A percentile compares a stretch with the other conserved stretches of the same genome.
Conservation (phyloP, 2,113 vertebrate genomes). For the Dasypus novemcinctus region DNA sequence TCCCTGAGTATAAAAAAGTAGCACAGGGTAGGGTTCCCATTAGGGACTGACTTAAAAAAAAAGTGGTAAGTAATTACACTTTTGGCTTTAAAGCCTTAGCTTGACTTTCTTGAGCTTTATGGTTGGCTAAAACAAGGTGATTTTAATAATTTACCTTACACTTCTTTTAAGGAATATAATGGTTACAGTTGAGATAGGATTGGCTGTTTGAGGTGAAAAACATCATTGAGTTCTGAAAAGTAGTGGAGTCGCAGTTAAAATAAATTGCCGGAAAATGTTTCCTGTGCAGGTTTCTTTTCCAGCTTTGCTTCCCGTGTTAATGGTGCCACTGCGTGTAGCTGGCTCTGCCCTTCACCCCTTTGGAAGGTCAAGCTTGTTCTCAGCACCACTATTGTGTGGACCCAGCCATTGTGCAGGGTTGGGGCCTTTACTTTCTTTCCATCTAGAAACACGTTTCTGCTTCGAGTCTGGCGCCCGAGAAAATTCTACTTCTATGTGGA, state of each 20-base stretch:
- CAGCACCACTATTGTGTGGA: not conserved
- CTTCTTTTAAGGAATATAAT: not conserved
- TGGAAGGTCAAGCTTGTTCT: not conserved
- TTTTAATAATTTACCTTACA: not conserved
- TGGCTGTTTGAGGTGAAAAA: not conserved
- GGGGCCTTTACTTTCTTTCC: not conserved
- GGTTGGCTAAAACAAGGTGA: not conserved
- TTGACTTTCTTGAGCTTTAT: not conserved
- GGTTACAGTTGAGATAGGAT: not conserved
- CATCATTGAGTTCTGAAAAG: not conserved
- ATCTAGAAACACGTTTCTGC: not conserved
- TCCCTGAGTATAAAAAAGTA: not conserved
- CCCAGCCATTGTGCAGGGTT: not conserved
- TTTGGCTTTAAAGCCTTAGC: not conserved
- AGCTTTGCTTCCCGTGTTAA: not conserved
- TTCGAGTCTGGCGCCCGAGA: not conserved
- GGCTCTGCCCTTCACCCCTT: not conserved
- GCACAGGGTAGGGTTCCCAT: not conserved
- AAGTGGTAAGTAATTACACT: not conserved
- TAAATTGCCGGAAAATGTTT: not conserved
- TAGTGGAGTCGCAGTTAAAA: fast-evolving
- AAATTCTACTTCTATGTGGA: not conserved
- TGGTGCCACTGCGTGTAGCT: fast-evolving
- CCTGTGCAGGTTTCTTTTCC: not conserved
- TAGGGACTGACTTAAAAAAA: not conserved